Evolutionary conservation across 2,888 invertebrate genomes (phyloP), one percentile per base, ranked within the genome.

Genomic region (Morinoia aosen): DNA sequence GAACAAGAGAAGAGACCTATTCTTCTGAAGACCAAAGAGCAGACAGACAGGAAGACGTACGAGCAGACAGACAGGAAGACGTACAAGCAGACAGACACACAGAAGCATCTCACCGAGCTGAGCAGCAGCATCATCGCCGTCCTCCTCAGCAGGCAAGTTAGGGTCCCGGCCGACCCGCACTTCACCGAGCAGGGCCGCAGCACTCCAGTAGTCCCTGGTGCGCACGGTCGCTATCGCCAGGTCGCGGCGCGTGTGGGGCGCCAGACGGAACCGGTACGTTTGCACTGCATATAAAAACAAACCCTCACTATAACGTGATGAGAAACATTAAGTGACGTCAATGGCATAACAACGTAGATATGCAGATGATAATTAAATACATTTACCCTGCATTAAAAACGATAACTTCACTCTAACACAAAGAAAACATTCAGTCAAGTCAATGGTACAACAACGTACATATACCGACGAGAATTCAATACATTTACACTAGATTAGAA

Each of bases 251-350:
- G 98, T 96, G 0, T 97, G 97, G 4, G 98, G 98, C 95, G 97
- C 97, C 95, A 98, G 98, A 97, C 98, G 98, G 0, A 98, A 98
- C 19, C 97, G 97, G 97, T 98, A 98, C 90, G 97, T 97, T 95
- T 98, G 95, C 57, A 97, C 97, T 97, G 96, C 12, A 95, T 39
- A 14, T 33, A 76, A 76, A 19, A 76, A 10, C 25, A 76, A 33
- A 76, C 25, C 76, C 16, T 61, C 61, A 61, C 96, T 95, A 4
- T 5, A 48, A 48, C 48, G 48, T 5, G 3, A 48, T 48, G 48
- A 48, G 5, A 88, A 95, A 96, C 95, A 57, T 95, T 16, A 4
- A 48, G 48, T 48, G 3, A 48, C 48, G 48, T 48, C 48, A 48
- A 48, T 48, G 48, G 48, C 5, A 48, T 48, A 48, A 48, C 48